Evolutionary conservation across 1,140 invertebrate genomes (phyloP), one percentile per base, ranked within the genome.

Genomic region (Holotrichia oblita): DNA sequence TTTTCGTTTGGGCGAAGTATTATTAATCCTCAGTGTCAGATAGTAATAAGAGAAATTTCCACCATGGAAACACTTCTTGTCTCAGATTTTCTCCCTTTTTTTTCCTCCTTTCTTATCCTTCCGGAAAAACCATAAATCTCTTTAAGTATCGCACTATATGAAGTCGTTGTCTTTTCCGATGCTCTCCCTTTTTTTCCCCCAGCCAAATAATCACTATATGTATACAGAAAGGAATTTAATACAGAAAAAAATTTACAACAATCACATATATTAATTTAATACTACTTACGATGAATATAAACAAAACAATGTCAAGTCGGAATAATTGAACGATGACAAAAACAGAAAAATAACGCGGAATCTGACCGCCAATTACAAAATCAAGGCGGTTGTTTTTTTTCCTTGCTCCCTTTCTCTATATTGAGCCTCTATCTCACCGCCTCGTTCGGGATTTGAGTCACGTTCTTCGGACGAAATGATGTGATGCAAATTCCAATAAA

Each of bases 401-500:
- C 61, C 61, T 69, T 69, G 61, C 61, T 69, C 61, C 61, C 61
- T 69, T 69, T 69, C 61, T 69, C 61, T 69, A 34, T 9, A 34
- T 34, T 34, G 27, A 34, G 27, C 27, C 27, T 22, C 61, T 69
- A 69, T 69, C 61, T 69, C 22, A 27, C 61, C 7, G 61, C 27
- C 20, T 27, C 22, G 61, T 69, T 69, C 61, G 14, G 22, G 17
- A 69, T 69, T 69, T 69, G 22, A 69, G 61, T 69, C 61, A 69
- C 61, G 61, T 69, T 69, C 61, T 69, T 10, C 22, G 61, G 22
- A 69, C 22, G 61, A 69, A 69, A 69, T 69, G 61, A 69, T 69
- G 61, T 69, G 61, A 69, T 69, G 61, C 61, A 69, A 69, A 69
- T 69, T 69, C 61, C 61, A 69, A 69, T 69, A 69, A 69, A 69